Base-by-base conservation (phyloP, 2,113 vertebrate genomes). In the Ptychochromis oligacanthus region DNA sequence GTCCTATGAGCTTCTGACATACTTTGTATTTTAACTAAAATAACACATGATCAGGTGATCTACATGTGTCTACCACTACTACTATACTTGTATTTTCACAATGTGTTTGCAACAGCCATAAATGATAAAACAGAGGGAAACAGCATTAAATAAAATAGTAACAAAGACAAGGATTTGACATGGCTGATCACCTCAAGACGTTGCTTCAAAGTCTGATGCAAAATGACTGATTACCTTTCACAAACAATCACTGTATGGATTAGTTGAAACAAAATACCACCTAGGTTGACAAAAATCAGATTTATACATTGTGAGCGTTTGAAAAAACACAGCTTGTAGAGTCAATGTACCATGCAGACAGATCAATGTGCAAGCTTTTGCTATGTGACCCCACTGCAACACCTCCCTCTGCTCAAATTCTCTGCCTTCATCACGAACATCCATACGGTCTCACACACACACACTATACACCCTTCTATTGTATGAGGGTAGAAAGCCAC, bases 351-450 rank as follows among this genome's bases (percentile, higher is more conserved):
- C 64, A 80, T 87, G 85, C 82, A 86, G 84, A 61, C 58, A 77
- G 87, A 94, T 94, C 89, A 88, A 91, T 93, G 82, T 49, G 72
- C 59, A 90, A 28, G 76, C 75, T 81, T 76, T 26, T 43, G 43
- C 75, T 49, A 72, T 80, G 88, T 88, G 88, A 88, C 87, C 81
- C 56, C 80, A 88, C 75, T 89, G 79, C 80, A 84, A 74, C 82
- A 75, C 67, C 75, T 79, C 46, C 74, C 52, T 60, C 17, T 67
- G 43, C 46, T 79, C 28, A 80, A 85, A 91, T 89, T 77, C 90
- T 34, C 43, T 7, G 18, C 57, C 87, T 81, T 55, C 36, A 57
- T 87, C 74, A 56, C 79, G 34, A 89, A 91, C 61, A 91, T 90
- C 92, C 77, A 81, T 84, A 87, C 28, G 7, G 79, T 85, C 76